Evolutionary conservation across 92 coral and sea anemone species (phyloP), one percentile per base, ranked within the genome.

Genomic region (Zoanthus sociatus): DNA sequence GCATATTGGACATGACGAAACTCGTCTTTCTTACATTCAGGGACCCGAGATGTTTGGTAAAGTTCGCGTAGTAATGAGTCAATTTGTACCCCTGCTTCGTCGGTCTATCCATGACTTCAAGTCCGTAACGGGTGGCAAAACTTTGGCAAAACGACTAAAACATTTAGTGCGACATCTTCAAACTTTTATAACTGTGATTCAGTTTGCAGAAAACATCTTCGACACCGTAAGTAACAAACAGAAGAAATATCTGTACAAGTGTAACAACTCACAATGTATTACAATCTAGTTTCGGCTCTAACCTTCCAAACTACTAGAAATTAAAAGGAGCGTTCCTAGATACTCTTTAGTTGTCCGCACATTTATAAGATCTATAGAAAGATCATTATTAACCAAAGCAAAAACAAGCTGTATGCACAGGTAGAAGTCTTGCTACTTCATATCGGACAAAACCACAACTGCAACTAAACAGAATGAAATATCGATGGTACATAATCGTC

Each of bases 91-190:
- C 45, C 85, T 53, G 37, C 44, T 81, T 44, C 85, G 42, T 9
- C 74, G 11, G 15, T 81, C 74, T 11, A 81, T 81, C 70, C 85
- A 15, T 7, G 15, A 30, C 21, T 81, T 81, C 85, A 47, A 44
- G 63, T 45, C 74, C 61, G 21, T 81, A 16, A 0, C 75, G 13
- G 61, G 75, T 4, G 85, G 73, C 7, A 81, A 64, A 67, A 45
- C 45, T 21, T 47, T 45, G 21, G 73, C 75, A 2, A 81, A 45
- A 12, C 74, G 31, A 47, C 45, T 81, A 55, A 51, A 32, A 26
- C 73, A 6, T 4, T 16, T 81, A 18, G 75, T 66, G 4, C 30
- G 6, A 1, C 74, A 46, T 47, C 85, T 81, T 45, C 85, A 20
- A n/a, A 20, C 30, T 15, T 33, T 81, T 70, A 81, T 13, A 30